These are phyloP conservation scores for Promerops cafer DNA, from an alignment of 2,113 vertebrate species.

Conservation along the genomic window DNA sequence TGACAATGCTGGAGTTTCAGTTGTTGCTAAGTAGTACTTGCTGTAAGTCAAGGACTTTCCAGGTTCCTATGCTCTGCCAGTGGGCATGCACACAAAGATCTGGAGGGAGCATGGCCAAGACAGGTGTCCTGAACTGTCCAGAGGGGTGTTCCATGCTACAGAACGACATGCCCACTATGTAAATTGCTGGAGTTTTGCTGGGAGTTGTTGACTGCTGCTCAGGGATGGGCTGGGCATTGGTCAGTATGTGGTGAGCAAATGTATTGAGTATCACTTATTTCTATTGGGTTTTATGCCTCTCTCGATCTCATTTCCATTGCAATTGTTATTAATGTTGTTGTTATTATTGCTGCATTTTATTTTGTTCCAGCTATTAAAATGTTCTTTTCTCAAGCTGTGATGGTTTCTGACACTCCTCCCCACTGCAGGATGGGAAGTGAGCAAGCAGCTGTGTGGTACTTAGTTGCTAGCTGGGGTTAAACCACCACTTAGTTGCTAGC, in stretches of 20 bases:
- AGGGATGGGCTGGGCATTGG: neutral
- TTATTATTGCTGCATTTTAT: neutral
- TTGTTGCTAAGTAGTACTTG: neutral
- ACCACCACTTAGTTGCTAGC: neutral
- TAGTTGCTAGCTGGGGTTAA: neutral
- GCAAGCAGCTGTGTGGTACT: neutral
- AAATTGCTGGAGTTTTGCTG: neutral
- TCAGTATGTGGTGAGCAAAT: neutral
- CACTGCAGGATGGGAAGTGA: accelerated
- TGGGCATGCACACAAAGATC: too few relatives aligned
- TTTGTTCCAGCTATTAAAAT: neutral
- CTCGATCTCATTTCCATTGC: neutral
- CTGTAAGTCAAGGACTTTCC: neutral
- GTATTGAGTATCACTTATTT: neutral
- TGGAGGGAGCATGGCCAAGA: neutral
- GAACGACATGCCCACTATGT: accelerated
- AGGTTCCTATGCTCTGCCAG: neutral
- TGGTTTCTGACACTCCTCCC: neutral
- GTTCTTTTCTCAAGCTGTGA: neutral
- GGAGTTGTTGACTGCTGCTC: neutral
- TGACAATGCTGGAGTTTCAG: neutral
- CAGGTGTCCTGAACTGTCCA: neutral
- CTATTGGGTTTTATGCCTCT: neutral
- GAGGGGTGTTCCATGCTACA: neutral
- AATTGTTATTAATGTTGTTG: neutral